Evolutionary conservation across 2,113 vertebrate species (phyloP).

Genomic region (Ptyas mucosa): DNA sequence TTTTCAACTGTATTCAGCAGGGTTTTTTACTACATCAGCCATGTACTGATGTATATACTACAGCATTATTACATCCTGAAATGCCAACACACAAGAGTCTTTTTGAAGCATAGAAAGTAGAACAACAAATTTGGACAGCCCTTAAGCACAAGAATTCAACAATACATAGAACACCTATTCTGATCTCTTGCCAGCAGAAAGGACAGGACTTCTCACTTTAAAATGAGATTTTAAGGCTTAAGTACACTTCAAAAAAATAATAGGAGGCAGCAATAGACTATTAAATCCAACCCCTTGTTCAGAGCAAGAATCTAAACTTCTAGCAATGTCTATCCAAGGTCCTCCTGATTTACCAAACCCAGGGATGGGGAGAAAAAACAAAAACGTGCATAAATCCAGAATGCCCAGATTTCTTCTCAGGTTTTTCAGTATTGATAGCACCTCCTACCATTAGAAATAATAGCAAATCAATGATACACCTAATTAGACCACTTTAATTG

Average conservation of each 20-base stretch:
- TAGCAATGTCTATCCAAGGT: not conserved
- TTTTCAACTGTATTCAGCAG: not conserved
- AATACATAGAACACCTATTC: not conserved
- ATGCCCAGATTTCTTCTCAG: not conserved
- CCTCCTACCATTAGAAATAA: not conserved
- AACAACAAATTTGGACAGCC: not conserved
- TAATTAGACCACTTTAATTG: constrained; percentile 11
- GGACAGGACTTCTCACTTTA: fast-evolving
- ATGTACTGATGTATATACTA: not conserved
- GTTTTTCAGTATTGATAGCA: not conserved
- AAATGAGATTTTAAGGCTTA: not conserved
- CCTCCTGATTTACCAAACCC: not conserved
- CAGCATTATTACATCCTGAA: not conserved
- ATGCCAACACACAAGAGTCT: not conserved
- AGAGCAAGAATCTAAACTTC: not conserved
- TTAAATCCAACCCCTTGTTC: not conserved
- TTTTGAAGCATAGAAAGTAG: not conserved
- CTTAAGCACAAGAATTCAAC: not conserved
- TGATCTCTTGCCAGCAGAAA: not conserved
- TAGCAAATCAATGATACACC: not conserved
- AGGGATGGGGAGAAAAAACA: not conserved
- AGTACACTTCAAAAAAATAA: not conserved
- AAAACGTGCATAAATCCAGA: not conserved
- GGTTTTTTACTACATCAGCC: not conserved
- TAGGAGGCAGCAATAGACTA: not conserved